A percentile compares a stretch with the other conserved stretches of the same genome.
Conservation (phyloP, 2,797 vertebrate species). For the Malurus leucopterus region DNA sequence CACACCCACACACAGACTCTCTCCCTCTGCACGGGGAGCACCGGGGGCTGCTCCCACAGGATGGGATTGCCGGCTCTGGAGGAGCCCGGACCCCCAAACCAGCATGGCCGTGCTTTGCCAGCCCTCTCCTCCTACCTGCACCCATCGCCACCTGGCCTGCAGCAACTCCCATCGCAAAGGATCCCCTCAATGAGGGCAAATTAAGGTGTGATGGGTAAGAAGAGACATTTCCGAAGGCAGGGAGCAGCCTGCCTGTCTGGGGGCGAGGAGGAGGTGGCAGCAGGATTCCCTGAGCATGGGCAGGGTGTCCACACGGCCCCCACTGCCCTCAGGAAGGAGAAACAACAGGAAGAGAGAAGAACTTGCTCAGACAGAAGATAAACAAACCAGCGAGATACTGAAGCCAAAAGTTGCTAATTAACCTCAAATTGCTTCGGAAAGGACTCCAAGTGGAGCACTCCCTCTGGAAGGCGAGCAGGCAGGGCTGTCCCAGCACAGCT, state of each 20-base stretch:
- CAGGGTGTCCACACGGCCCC: background rate
- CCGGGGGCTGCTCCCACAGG: background rate
- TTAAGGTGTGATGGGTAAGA: background rate
- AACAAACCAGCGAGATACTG: slow-evolving; percentile 9
- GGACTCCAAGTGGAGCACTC: background rate
- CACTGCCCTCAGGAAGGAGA: background rate
- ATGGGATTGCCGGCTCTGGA: rapidly evolving
- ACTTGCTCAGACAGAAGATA: background rate
- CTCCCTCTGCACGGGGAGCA: background rate
- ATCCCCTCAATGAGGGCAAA: background rate
- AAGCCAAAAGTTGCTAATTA: slow-evolving; percentile 44
- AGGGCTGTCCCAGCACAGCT: background rate
- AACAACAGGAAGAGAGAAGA: slow-evolving; percentile 36
- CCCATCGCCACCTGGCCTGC: background rate
- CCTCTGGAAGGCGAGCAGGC: background rate
- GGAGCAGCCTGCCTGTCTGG: background rate
- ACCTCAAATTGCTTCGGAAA: background rate
- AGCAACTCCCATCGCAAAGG: rapidly evolving
- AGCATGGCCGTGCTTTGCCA: background rate
- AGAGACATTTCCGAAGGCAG: background rate
- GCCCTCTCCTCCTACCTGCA: background rate
- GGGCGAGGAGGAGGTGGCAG: rapidly evolving
- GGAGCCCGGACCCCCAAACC: background rate
- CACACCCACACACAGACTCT: background rate
- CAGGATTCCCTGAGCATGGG: rapidly evolving